These are phyloP conservation scores for Sarcophaga peregrina DNA, from an alignment of 1,140 invertebrate genomes.

Conservation along the genomic window DNA sequence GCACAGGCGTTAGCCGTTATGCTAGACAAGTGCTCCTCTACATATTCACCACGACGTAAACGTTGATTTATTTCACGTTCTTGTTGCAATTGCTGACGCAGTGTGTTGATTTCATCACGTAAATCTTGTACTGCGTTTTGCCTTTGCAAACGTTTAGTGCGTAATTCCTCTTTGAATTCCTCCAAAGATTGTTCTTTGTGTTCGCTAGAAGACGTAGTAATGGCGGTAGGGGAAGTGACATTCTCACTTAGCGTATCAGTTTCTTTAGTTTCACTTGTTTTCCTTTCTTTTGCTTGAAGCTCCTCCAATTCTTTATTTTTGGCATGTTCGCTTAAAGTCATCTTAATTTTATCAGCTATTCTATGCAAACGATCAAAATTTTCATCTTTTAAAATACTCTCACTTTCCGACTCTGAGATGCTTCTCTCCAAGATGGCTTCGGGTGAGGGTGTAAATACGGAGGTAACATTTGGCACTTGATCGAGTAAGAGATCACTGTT, in stretches of 20 bases:
- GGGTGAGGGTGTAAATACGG: conserved; percentile 1
- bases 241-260: conserved; percentile 39
- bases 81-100: conserved; percentile 69
- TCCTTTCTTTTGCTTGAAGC: neutral
- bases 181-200: conserved; percentile 60
- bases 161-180: conserved; percentile 71
- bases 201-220: conserved; percentile 42
- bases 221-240: neutral
- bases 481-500: conserved; percentile 60
- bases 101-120: conserved; percentile 69
- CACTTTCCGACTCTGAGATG: neutral
- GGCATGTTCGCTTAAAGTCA: conserved; percentile 17
- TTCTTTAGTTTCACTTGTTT: conserved; percentile 18
- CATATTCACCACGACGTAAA: conserved; percentile 57
- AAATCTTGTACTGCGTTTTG: conserved; percentile 71
- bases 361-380: conserved; percentile 24
- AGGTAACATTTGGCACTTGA: conserved; percentile 45
- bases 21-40: conserved; percentile 18
- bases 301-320: conserved; percentile 20
- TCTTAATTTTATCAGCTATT: neutral
- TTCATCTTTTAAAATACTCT: conserved; percentile 15
- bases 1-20: conserved; percentile 60
- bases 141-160: conserved; percentile 70
- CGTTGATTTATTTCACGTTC: conserved; percentile 69
- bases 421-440: conserved; percentile 5